Base-by-base conservation (phyloP, 2,888 invertebrate species). In the Chrysolina haemoptera region DNA sequence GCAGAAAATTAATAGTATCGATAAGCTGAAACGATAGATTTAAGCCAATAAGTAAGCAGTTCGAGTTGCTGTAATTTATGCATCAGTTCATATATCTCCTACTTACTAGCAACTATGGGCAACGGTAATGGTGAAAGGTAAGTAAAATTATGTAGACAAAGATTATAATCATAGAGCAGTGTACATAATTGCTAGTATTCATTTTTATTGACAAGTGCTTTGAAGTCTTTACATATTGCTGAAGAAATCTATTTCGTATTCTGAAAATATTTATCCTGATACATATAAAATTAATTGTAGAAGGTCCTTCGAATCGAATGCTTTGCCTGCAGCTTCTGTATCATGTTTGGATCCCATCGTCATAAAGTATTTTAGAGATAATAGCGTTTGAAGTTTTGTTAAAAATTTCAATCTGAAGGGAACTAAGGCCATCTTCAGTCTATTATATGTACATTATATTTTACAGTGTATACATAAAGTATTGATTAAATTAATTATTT, bases 141-240 rank as follows among this genome's bases (percentile, higher is more conserved):
- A 53, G 20, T 16, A 8, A 53, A 18, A 53, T 53, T 53, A 4
- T 53, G 20, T 53, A 53, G 11, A 53, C 53, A 53, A 20, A 20
- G 53, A 53, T 53, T 11, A 53, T 53, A 53, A 53, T 50, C 11
- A 50, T 18, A 50, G 10, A 50, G 50, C 50, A 10, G 18, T 20
- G 4, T 18, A 20, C 20, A 53, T 53, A 12, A 53, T 20, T 16
- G 18, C 20, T 53, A n/a, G n/a, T n/a, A 53, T 53, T 35, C 11
- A 53, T 53, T 53, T 53, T 53, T 53, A 20, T 53, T 53, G 53
- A 53, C 53, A 20, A 16, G 53, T 18, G 53, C 16, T 53, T 43
- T 53, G 10, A 53, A 8, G 8, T 53, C 53, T 20, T 53, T 53
- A 53, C 53, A 53, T 20, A 18, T 53, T 11, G 12, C 10, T 35